Percentiles rank a stretch among this genome's conserved stretches.
phyloP scores from a whole-genome alignment of 2,888 invertebrate species.

The Cephus pygmeus region DNA sequence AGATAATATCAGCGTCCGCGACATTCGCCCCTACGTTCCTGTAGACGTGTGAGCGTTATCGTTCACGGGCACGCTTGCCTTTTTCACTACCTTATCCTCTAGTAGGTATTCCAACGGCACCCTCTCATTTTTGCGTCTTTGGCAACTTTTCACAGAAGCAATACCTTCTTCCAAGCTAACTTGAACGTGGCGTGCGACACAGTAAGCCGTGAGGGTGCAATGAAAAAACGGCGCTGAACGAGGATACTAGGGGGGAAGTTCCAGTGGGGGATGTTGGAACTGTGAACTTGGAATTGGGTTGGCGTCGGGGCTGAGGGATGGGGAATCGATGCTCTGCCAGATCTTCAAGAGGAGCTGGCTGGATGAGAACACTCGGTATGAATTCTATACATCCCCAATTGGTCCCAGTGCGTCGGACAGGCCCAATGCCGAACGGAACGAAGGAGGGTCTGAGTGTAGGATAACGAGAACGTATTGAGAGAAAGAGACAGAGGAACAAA shows the following conservation, averaged over 20 bases:
- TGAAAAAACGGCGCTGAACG: conserved; percentile 7
- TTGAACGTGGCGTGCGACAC: conserved; percentile 2
- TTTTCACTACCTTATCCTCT: conserved; percentile 12
- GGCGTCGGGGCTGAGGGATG: neutral
- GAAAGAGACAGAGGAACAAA: neutral
- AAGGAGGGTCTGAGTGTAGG: neutral
- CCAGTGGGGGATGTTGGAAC: too few relatives aligned
- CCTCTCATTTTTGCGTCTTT: conserved; percentile 32
- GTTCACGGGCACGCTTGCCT: conserved; percentile 36
- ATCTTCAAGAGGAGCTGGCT: neutral
- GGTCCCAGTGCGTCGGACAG: too few relatives aligned
- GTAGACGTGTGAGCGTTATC: conserved; percentile 31
- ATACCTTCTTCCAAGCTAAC: conserved; percentile 8
- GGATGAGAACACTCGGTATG: neutral
- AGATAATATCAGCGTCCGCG: neutral
- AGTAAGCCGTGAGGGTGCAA: conserved; percentile 13
- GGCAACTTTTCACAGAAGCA: conserved; percentile 22
- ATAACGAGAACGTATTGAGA: neutral
- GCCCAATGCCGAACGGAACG: neutral
- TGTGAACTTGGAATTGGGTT: too few relatives aligned
- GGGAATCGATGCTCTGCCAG: neutral
- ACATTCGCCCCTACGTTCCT: too few relatives aligned
- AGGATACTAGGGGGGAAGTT: neutral
- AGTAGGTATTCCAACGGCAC: neutral
- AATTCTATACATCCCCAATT: too few relatives aligned